Evolutionary conservation across 64 coral and sea anemone genomes (phyloP).

Genomic region (Montipora efflorescens): DNA sequence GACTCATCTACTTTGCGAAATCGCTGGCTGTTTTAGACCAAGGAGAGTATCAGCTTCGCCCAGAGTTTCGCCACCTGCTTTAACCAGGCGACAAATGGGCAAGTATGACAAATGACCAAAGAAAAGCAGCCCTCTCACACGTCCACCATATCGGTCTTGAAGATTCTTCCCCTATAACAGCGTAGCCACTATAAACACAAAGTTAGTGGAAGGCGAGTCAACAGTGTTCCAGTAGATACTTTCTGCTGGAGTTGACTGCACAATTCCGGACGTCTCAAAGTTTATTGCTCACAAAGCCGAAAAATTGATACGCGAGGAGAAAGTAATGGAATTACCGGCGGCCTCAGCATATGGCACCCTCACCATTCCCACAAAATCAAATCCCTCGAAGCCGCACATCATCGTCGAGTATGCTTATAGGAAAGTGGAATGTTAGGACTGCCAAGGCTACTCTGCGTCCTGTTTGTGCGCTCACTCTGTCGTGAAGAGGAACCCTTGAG

Average conservation of each 20-base stretch:
- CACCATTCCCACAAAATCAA: no score
- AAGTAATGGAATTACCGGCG: no score
- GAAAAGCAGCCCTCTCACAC: not conserved
- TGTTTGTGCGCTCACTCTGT: constrained; percentile 61
- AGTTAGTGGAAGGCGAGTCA: no score
- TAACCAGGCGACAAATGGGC: not conserved
- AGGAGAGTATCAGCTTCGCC: not conserved
- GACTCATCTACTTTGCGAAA: no score
- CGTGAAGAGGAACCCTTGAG: constrained; percentile 24
- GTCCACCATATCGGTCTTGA: not conserved
- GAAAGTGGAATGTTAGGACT: constrained; percentile 65
- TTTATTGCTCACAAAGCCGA: no score
- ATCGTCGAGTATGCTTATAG: constrained; percentile 34
- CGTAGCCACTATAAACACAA: no score
- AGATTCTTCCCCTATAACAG: not conserved
- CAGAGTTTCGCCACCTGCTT: not conserved
- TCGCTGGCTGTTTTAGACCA: not conserved
- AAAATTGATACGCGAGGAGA: no score
- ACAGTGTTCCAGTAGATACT: no score
- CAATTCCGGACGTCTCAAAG: no score
- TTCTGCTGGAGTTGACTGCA: no score
- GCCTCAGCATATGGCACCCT: not conserved
- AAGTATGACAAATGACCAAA: constrained; percentile 7
- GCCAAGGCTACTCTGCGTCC: constrained; percentile 36
- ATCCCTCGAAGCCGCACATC: constrained; percentile 14